phyloP scores from a whole-genome alignment of 2,888 invertebrate genomes.

The Erebia ligea region DNA sequence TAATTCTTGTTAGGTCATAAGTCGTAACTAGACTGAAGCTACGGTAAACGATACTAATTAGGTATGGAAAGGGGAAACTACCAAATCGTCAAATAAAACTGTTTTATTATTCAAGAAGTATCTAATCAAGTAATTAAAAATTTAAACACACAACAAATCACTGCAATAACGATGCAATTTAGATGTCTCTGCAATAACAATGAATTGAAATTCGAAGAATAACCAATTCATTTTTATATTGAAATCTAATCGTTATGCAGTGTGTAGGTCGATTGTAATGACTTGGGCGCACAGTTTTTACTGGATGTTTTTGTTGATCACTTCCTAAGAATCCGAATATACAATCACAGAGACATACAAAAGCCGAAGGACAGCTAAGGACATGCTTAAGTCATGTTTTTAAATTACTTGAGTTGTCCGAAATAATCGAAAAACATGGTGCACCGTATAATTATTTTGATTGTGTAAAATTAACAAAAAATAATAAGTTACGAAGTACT shows the following conservation, averaged over 20 bases:
- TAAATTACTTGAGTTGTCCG: constrained; percentile 17
- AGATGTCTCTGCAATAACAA: constrained; percentile 13
- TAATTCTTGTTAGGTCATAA: background rate
- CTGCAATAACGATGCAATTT: background rate
- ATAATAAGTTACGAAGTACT: background rate
- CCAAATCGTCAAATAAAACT: too few species aligned
- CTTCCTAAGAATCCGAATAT: constrained; percentile 20
- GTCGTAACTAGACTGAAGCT: background rate
- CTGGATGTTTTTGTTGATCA: constrained; percentile 17
- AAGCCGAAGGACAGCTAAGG: constrained; percentile 15
- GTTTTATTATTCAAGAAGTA: background rate
- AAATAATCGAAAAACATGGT: constrained; percentile 10
- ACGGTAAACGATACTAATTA: too few species aligned
- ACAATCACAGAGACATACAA: constrained; percentile 4
- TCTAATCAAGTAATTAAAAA: background rate
- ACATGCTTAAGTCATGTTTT: constrained; percentile 16
- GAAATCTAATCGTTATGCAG: constrained; percentile 26
- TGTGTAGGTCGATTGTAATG: constrained; percentile 26
- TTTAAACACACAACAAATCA: background rate
- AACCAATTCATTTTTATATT: constrained; percentile 20
- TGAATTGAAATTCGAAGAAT: constrained; percentile 21
- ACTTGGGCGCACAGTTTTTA: constrained; percentile 15
- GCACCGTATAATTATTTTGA: constrained; percentile 17
- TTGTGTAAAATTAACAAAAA: constrained; percentile 18
- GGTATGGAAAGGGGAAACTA: too few species aligned